phyloP scores from a whole-genome alignment of 1,140 invertebrate genomes.

The Drosophila seguyi region DNA sequence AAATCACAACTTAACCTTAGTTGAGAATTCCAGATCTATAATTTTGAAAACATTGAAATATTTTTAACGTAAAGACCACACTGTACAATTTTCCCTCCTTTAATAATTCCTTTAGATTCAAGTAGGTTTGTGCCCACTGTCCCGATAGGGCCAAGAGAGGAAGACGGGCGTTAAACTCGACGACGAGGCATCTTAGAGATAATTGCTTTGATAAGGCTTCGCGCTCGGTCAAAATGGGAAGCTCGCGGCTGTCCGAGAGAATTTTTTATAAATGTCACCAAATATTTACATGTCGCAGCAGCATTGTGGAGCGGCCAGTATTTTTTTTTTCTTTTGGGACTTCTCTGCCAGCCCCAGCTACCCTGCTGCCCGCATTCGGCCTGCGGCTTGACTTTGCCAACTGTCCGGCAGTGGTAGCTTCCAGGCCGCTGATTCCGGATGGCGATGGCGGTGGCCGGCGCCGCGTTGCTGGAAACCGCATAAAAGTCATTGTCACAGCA shows the following conservation, averaged over 20 bases:
- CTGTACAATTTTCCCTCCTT: not conserved
- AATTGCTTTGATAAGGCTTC: conserved; percentile 79
- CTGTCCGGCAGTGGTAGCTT: conserved; percentile 52
- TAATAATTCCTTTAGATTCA: not conserved
- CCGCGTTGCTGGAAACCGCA: conserved; percentile 77
- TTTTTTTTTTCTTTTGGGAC: conserved; percentile 9
- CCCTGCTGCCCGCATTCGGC: conserved; percentile 62
- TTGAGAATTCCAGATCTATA: no score
- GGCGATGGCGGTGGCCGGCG: conserved; percentile 39
- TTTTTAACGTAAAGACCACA: not conserved
- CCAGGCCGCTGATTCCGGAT: conserved; percentile 54
- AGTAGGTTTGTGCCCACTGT: conserved; percentile 8
- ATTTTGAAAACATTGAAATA: not conserved
- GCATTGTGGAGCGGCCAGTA: conserved; percentile 44
- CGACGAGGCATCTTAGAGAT: conserved; percentile 69
- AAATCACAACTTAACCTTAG: no score
- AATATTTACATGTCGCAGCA: conserved; percentile 82
- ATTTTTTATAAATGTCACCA: conserved; percentile 78
- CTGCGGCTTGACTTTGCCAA: conserved; percentile 75
- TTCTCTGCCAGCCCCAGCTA: conserved; percentile 12
- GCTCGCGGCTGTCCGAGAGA: conserved; percentile 23
- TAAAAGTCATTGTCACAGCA: conserved; percentile 84
- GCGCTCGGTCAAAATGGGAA: conserved; percentile 33
- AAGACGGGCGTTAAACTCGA: conserved; percentile 10
- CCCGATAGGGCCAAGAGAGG: not conserved